Evolutionary conservation across 2,113 vertebrate genomes (phyloP).

Genomic region (Phasianus colchicus): DNA sequence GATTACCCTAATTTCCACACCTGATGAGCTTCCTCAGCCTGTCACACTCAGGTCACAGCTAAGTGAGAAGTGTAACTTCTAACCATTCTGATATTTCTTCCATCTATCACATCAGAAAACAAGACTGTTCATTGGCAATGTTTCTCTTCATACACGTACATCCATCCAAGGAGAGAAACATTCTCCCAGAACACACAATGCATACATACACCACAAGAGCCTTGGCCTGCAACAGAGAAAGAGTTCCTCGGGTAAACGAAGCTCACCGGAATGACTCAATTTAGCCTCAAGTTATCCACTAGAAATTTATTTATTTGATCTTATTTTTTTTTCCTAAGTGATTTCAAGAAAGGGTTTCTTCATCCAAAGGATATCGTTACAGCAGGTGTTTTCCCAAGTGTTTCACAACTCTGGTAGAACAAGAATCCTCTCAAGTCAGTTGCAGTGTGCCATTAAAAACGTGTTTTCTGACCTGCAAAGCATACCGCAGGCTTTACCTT

Average conservation of each 20-base stretch:
- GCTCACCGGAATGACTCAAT: not conserved
- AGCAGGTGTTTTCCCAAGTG: not conserved
- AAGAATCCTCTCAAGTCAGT: not conserved
- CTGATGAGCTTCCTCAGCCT: not conserved
- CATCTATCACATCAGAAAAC: not conserved
- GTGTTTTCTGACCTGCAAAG: not conserved
- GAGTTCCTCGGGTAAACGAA: not conserved
- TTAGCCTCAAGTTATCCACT: not conserved
- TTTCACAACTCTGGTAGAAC: not conserved
- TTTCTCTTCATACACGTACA: not conserved
- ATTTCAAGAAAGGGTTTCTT: not conserved
- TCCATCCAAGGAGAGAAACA: not conserved
- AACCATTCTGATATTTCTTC: not conserved
- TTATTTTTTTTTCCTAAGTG: not conserved
- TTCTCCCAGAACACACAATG: not conserved
- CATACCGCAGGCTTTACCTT: not conserved
- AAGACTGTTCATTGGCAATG: not conserved
- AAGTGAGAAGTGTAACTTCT: not conserved
- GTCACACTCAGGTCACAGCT: not conserved
- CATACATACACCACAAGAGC: not conserved
- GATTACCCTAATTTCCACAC: not conserved
- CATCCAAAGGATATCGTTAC: not conserved
- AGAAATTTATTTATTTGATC: not conserved
- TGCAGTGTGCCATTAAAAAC: accelerated
- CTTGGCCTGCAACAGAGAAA: not conserved